Evolutionary conservation across 2,888 invertebrate species (phyloP), one percentile per base, ranked within the genome.

Genomic region (Conchocele bisecta): DNA sequence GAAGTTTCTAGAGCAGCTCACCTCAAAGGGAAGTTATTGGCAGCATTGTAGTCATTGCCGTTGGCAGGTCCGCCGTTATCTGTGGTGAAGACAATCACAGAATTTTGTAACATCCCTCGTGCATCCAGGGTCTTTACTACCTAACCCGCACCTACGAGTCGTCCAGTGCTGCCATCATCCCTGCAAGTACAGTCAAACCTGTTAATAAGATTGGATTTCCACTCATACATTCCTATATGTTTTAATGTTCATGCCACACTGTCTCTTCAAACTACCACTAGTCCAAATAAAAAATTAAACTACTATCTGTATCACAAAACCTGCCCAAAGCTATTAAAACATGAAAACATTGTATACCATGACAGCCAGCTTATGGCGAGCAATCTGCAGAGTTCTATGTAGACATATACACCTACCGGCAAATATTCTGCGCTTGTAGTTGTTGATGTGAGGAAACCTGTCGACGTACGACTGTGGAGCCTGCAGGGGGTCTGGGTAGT

Each of bases 401-500:
- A n/a, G n/a, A n/a, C n/a, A n/a, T n/a, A 50, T 11, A 50, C 15
- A 24, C 31, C 7, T 42, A 96, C 97, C 97, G 60, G 97, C 97
- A 92, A 94, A 97, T 85, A 94, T 94, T 79, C 94, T 93, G 44
- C 97, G 92, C 67, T 94, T 93, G 72, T 92, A 93, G 85, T 96
- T 93, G 0, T 93, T 86, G 65, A 97, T 96, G 83, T 95, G 91
- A 0, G 91, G 88, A 89, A 96, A 95, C 83, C 93, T 93, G 0
- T 93, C 92, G 0, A 96, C 93, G 7, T 93, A 92, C 2, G 93
- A 91, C 82, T 95, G 94, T 0, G 96, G 96, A 0, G 95, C 96
- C 33, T 96, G 95, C 31, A 98, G 92, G 88, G 95, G 75, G 13
- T 75, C 65, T 3, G 69, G 95, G 88, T 95, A 95, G 92, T 97